Evolutionary conservation across 2,888 invertebrate genomes (phyloP), one percentile per base, ranked within the genome.

Genomic region (Gisinianus flammeolus): DNA sequence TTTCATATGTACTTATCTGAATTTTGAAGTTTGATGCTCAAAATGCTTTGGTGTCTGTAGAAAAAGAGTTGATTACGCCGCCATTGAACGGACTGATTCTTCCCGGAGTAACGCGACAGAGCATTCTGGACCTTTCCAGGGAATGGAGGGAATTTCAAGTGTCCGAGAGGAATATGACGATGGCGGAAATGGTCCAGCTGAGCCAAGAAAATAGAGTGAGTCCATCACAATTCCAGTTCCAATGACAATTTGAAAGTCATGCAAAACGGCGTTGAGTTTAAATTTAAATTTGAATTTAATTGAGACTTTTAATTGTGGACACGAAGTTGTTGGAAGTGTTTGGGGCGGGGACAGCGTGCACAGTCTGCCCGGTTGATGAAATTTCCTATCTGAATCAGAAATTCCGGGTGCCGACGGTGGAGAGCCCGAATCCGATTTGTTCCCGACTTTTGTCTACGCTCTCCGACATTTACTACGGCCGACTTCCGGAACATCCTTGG

Each of bases 301-400:
- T 56, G 12, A 56, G 4, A 8, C 12, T n/a, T 56, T 56, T 56
- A 56, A 58, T 22, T 58, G 8, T 58, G n/a, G n/a, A n/a, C n/a
- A n/a, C 22, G 2, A 19, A 98, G 97, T 87, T 99, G 83, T 87
- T 96, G 84, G 99, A 99, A 88, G 90, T 98, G 87, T 99, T 99
- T 87, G 99, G 98, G 78, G 91, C 96, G 19, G 99, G 99, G 77
- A 99, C 99, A 30, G 99, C 99, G 0, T 96, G 96, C 85, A 90
- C 97, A 69, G 94, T 99, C 24, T 95, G 94, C 85, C 98, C 99
- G 0, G 92, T 99, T 76, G 93, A 93, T 78, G 90, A 91, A 80
- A 94, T 99, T 80, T 90, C 93, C 77, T 98, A 94, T 87, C 86
- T 92, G 84, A 93, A 91, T 4, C 88, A 90, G 74, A 87, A 90